Percentiles rank a stretch among this genome's conserved stretches.
Conservation (phyloP, 2,888 invertebrate species). For the Mamestra brassicae region DNA sequence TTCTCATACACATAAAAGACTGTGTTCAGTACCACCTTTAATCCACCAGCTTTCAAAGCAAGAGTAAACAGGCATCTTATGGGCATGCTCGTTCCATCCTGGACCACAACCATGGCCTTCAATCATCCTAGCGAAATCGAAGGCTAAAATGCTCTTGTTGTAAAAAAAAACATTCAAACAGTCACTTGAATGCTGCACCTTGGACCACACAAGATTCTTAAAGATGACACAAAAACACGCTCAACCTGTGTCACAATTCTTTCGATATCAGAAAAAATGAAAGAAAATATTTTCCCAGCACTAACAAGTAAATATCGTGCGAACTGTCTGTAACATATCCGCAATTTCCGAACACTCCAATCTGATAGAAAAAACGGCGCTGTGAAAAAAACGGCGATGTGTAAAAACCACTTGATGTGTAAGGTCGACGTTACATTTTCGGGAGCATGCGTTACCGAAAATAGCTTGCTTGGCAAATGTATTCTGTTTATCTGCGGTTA, state of each 20-base stretch:
- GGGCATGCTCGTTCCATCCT: neutral
- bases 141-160: neutral
- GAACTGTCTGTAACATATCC: constrained; percentile 68
- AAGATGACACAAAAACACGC: constrained; percentile 41
- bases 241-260: constrained; percentile 49
- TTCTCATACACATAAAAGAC: neutral
- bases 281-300: constrained; percentile 60
- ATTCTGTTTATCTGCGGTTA: constrained; percentile 48
- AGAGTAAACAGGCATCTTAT: neutral
- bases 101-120: neutral
- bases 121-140: neutral
- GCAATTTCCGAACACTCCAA: constrained; percentile 69
- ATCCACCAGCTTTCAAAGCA: neutral
- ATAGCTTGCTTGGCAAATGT: constrained; percentile 53
- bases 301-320: constrained; percentile 65
- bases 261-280: constrained; percentile 59
- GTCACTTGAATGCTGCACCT: neutral
- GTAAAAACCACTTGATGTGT: constrained; percentile 66
- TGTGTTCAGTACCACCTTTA: neutral
- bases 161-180: neutral
- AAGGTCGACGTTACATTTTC: constrained; percentile 58
- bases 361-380: constrained; percentile 68
- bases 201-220: constrained; percentile 2
- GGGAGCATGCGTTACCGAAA: constrained; percentile 47
- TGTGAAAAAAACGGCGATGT: constrained; percentile 63